A percentile compares a stretch with the other conserved stretches of the same genome.
These are phyloP conservation scores for Micrasema minimum DNA, from an alignment of 1,140 invertebrate genomes.

Conservation along the genomic window DNA sequence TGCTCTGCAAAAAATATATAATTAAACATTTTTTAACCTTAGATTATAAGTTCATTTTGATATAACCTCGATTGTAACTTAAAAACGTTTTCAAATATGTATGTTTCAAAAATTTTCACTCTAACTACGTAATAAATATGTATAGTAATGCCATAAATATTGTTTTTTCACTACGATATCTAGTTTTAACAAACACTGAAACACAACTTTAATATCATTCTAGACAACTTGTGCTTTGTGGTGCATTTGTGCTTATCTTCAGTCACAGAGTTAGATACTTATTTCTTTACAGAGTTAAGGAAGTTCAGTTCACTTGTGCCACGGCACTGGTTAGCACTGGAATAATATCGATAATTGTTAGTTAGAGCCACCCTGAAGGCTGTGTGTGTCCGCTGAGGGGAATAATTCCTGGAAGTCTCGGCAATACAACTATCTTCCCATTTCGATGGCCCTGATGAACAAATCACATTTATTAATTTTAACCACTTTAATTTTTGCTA, in stretches of 20 bases:
- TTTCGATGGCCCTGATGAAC: conserved; percentile 49
- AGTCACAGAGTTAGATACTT: conserved; percentile 33
- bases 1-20: conserved; percentile 41
- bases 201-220: conserved; percentile 12
- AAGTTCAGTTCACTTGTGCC: conserved; percentile 25
- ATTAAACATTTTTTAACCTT: conserved; percentile 35
- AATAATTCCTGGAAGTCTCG: conserved; percentile 71
- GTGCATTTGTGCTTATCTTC: conserved; percentile 42
- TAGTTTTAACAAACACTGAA: conserved; percentile 21
- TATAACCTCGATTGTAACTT: conserved; percentile 24
- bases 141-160: background rate
- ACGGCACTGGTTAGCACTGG: too few species aligned
- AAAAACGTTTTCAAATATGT: conserved; percentile 9
- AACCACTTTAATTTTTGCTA: too few species aligned
- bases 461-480: too few species aligned
- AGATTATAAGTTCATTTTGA: conserved; percentile 43
- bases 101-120: conserved; percentile 24
- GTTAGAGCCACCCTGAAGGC: conserved; percentile 71
- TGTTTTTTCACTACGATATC: conserved; percentile 11
- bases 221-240: conserved; percentile 8
- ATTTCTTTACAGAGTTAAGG: conserved; percentile 1
- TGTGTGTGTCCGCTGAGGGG: conserved; percentile 72
- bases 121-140: conserved; percentile 3
- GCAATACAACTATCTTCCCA: conserved; percentile 56
- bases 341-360: too few species aligned